Evolutionary conservation across 2,797 vertebrate species (phyloP).

Genomic region (Pampus argenteus): DNA sequence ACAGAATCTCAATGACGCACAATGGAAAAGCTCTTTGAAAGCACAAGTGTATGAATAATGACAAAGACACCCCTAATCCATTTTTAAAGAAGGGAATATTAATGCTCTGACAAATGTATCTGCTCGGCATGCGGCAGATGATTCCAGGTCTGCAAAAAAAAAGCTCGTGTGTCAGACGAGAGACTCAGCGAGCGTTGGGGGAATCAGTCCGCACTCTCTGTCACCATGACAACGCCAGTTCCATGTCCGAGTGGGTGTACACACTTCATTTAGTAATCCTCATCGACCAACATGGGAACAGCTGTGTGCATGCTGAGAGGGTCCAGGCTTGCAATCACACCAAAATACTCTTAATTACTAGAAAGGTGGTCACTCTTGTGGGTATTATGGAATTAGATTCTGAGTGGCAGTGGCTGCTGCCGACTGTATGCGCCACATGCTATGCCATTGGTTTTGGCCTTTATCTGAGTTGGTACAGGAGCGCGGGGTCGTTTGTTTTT

Average conservation of each 20-base stretch:
- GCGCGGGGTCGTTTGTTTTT: not conserved
- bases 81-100: slow-evolving; percentile 79
- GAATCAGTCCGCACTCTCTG: slow-evolving; percentile 78
- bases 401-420: slow-evolving; percentile 35
- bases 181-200: slow-evolving; percentile 61
- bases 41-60: slow-evolving; percentile 79
- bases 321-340: slow-evolving; percentile 67
- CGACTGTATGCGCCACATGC: slow-evolving; percentile 14
- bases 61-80: slow-evolving; percentile 75
- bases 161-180: slow-evolving; percentile 54
- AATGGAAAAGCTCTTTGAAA: slow-evolving; percentile 76
- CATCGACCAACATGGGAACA: slow-evolving; percentile 73
- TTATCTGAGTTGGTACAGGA: not conserved
- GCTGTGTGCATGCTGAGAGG: slow-evolving; percentile 77
- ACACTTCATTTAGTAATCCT: slow-evolving; percentile 83
- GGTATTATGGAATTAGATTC: slow-evolving; percentile 50
- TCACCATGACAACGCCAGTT: slow-evolving; percentile 87
- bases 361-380: slow-evolving; percentile 55
- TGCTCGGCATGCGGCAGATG: slow-evolving; percentile 67
- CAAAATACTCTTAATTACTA: slow-evolving; percentile 73
- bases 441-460: slow-evolving; percentile 1
- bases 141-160: slow-evolving; percentile 73
- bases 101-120: slow-evolving; percentile 77
- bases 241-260: slow-evolving; percentile 80
- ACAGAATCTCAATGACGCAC: slow-evolving; percentile 72